Evolutionary conservation across 2,797 vertebrate genomes (phyloP), one percentile per base, ranked within the genome.

Genomic region (Hephaestus fuliginosus): DNA sequence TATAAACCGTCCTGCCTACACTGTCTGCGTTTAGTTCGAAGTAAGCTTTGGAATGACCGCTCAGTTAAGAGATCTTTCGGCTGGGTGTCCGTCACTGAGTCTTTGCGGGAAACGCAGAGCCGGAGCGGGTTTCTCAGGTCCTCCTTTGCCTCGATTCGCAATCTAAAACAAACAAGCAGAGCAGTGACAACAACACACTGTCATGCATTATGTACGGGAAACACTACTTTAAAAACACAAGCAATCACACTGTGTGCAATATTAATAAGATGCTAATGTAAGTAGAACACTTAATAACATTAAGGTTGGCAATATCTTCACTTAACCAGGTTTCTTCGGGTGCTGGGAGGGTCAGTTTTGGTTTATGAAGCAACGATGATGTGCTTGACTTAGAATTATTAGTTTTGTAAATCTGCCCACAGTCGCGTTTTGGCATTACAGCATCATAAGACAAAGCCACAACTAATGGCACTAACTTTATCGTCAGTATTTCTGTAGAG

Each of bases 211-310:
- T 65, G 43, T 49, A 69, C 69, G 62, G 62, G 71, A 72, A 39
- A 65, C 20, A 61, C 53, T 65, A 55, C 70, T 70, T 68, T 57
- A 64, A 33, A 70, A 62, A 20, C 49, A 66, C 22, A 52, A 80
- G 30, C 51, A 68, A 52, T 74, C 39, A 44, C 44, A 17, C 49
- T 20, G 53, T 22, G 60, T 82, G 75, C 74, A 88, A 78, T 85
- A 88, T 88, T 88, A 82, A 81, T 89, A 81, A 81, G 82, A 78
- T 58, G 12, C 79, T 86, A 84, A 83, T 83, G 60, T 17, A 55
- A 62, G 58, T 46, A n/a, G 44, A 79, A 71, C 82, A 81, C 74
- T 79, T 77, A 73, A 82, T 77, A 78, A 49, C 70, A 62, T 79
- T 71, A 76, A 52, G 12, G 39, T 48, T 51, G 70, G 30, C 78